A percentile compares a stretch with the other conserved stretches of the same genome.
These are phyloP conservation scores for Philhelius pedissequus DNA, from an alignment of 2,888 invertebrate genomes.

Conservation along the genomic window DNA sequence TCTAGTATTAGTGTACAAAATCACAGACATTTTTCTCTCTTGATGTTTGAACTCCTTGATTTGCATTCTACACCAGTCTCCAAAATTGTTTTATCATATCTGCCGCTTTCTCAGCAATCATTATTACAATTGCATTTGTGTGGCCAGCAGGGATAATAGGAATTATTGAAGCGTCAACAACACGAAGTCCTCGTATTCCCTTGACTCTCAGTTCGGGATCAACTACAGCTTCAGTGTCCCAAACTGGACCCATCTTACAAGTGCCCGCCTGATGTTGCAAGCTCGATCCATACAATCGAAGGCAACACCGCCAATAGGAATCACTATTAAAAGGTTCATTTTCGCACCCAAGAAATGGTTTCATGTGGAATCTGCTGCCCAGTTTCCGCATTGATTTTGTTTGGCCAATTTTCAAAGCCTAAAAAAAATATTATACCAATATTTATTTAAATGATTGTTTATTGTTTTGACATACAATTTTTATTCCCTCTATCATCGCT, in stretches of 20 bases:
- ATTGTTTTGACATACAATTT: constrained; percentile 80
- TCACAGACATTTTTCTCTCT: constrained; percentile 13
- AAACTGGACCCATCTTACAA: constrained; percentile 84
- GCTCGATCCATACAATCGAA: constrained; percentile 85
- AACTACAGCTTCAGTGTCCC: constrained; percentile 82
- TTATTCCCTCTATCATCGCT: constrained; percentile 86
- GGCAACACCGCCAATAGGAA: constrained; percentile 87
- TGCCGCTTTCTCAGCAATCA: constrained; percentile 83
- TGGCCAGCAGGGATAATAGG: constrained; percentile 82
- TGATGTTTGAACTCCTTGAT: neutral
- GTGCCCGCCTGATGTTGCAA: constrained; percentile 86
- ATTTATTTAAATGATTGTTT: neutral
- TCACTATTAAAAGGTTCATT: constrained; percentile 82
- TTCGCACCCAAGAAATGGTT: constrained; percentile 86
- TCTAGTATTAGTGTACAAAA: neutral
- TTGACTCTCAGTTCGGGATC: constrained; percentile 82
- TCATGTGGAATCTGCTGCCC: constrained; percentile 80
- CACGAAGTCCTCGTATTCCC: constrained; percentile 80
- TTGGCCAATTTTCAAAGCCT: constrained; percentile 82
- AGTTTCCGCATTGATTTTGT: constrained; percentile 80
- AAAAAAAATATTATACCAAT: constrained; percentile 68
- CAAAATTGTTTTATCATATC: constrained; percentile 81
- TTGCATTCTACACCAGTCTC: constrained; percentile 71
- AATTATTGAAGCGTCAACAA: constrained; percentile 82
- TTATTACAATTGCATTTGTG: constrained; percentile 81